Base-by-base conservation (phyloP, 2,797 vertebrate species). In the Fratercula arctica region DNA sequence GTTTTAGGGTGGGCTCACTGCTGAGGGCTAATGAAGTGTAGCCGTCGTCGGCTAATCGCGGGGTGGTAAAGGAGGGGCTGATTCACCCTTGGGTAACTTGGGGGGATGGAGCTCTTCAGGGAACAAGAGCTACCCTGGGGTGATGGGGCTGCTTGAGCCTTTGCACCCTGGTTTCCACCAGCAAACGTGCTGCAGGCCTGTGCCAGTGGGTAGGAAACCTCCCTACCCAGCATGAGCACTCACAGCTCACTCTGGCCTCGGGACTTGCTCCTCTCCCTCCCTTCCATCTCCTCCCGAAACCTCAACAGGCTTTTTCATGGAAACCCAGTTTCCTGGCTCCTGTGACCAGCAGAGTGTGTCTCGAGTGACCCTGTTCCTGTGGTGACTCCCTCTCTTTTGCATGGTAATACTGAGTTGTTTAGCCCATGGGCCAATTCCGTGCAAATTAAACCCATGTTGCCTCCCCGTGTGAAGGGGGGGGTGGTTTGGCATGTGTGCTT, bases 401-500 rank as follows among this genome's bases (percentile, higher is more conserved):
- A 57, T 17, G 16, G 10, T 69, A 46, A 66, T 31, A 46, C 20
- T 5, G 8, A 46, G 45, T 60, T 85, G 8, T 37, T 74, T n/a
- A 90, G 28, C 48, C 64, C 9, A 25, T 16, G 31, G 37, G 28
- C 29, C 35, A 76, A 4, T 76, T 75, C 59, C 50, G 43, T 28
- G n/a, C 35, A 46, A 66, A 46, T 59, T 35, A 85, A 92, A 82
- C 39, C 13, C 33, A 50, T 46, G 3, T 45, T 88, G 63, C 63
- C n/a, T 33, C 13, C 37, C 39, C 13, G 0, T 29, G 29, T 13
- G 8, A 25, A 0, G 28, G 9, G 39, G 19, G 1, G 5, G 2
- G 24, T 14, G 45, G 5, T 19, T 73, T 84, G 61, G 33, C 37
- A 39, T 13, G 10, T 10, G 51, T 31, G 10, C 14, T 77, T 61